A percentile compares a stretch with the other conserved stretches of the same genome.
Conservation (phyloP, 2,888 invertebrate genomes). For the Parnassius apollo region DNA sequence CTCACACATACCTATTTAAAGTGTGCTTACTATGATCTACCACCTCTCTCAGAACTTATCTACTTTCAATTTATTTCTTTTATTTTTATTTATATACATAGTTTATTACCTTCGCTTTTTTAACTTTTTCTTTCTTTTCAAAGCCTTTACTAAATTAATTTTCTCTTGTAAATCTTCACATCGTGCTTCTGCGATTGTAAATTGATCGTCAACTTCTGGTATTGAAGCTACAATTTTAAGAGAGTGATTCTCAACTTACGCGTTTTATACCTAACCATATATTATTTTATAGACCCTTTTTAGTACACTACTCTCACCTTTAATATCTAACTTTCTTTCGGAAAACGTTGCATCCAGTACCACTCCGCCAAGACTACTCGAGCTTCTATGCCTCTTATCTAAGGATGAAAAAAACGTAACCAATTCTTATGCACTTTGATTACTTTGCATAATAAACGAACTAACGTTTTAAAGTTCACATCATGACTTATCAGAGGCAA, state of each 20-base stretch:
- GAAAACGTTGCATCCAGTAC: constrained; percentile 62
- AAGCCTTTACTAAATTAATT: constrained; percentile 61
- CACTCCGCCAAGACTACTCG: constrained; percentile 64
- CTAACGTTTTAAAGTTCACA: too few species aligned
- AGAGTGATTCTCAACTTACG: too few species aligned
- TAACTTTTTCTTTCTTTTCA: constrained; percentile 64
- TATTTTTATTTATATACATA: too few species aligned
- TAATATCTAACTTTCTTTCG: constrained; percentile 62
- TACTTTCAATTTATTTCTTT: too few species aligned
- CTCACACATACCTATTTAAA: too few species aligned
- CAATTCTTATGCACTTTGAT: background rate
- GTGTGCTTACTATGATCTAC: too few species aligned
- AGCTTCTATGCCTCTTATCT: constrained; percentile 74
- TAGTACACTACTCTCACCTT: constrained; percentile 39
- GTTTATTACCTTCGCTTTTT: constrained; percentile 62
- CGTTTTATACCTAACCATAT: too few species aligned
- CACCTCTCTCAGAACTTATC: too few species aligned
- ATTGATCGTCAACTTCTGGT: constrained; percentile 66
- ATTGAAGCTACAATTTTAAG: constrained; percentile 51
- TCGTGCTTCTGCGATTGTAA: constrained; percentile 60
- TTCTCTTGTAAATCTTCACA: constrained; percentile 69
- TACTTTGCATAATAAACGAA: too few species aligned
- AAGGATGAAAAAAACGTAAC: background rate
- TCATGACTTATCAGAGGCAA: too few species aligned
- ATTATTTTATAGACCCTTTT: too few species aligned